Conservation (phyloP, 2,888 invertebrate genomes). For the Myathropa florea region DNA sequence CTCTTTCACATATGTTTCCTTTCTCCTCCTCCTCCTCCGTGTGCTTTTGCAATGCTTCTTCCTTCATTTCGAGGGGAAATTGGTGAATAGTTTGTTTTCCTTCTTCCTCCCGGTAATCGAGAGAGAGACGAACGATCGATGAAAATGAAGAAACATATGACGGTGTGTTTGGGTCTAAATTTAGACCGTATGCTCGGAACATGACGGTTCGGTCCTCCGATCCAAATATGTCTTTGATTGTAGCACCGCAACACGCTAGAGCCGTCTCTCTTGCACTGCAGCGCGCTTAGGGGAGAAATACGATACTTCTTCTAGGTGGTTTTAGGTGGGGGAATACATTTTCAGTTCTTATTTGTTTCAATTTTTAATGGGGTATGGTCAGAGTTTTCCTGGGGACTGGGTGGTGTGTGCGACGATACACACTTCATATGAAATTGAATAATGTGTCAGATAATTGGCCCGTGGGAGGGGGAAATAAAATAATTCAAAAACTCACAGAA, state of each 20-base stretch:
- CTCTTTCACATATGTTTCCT: slow-evolving; percentile 29
- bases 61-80: slow-evolving; percentile 16
- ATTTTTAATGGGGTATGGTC: slow-evolving; percentile 31
- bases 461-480: neutral
- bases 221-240: slow-evolving; percentile 81
- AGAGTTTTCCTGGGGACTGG: slow-evolving; percentile 17
- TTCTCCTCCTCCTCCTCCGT: neutral
- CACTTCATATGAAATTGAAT: slow-evolving; percentile 34
- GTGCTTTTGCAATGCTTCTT: neutral
- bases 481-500: neutral
- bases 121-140: neutral
- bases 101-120: neutral
- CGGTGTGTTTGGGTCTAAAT: slow-evolving; percentile 54
- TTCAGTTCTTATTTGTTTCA: slow-evolving; percentile 3
- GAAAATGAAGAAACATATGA: slow-evolving; percentile 59
- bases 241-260: slow-evolving; percentile 72
- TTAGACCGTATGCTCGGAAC: slow-evolving; percentile 40
- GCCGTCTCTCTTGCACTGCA: slow-evolving; percentile 78
- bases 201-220: slow-evolving; percentile 71
- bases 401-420: slow-evolving; percentile 2
- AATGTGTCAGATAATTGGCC: slow-evolving; percentile 40
- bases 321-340: slow-evolving; percentile 40
- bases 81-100: neutral
- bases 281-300: slow-evolving; percentile 78
- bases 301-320: slow-evolving; percentile 76